Evolutionary conservation across 2,797 vertebrate genomes (phyloP).

Genomic region (Schizopygopsis malacanthus): DNA sequence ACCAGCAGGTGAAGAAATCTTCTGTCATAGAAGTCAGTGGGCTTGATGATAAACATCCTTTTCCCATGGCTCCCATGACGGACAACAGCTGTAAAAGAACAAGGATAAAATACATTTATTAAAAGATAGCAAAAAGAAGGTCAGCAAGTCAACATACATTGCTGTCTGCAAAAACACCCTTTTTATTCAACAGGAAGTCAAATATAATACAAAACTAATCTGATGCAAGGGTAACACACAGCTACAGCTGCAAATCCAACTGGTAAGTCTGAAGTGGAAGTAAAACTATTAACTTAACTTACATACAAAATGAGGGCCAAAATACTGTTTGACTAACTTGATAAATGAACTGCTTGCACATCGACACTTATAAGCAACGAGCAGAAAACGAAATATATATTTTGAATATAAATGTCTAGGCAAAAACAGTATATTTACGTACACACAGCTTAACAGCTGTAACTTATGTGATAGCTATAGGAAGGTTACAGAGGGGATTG

Average conservation of each 20-base stretch:
- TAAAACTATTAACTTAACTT: no score
- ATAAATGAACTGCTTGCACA: not conserved
- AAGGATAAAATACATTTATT: not conserved
- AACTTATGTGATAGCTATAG: not conserved
- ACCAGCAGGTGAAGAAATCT: slow-evolving; percentile 89
- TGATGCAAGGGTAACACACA: not conserved
- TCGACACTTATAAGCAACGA: not conserved
- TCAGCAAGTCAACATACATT: not conserved
- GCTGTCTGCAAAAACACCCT: not conserved
- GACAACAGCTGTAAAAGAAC: slow-evolving; percentile 81
- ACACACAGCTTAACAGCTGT: not conserved
- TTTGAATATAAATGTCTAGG: not conserved
- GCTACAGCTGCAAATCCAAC: not conserved
- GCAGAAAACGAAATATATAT: not conserved
- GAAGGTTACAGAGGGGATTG: not conserved
- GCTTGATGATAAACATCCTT: slow-evolving; percentile 86
- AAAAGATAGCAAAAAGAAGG: not conserved
- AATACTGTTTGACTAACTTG: not conserved
- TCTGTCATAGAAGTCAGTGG: slow-evolving; percentile 85
- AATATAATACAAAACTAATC: not conserved
- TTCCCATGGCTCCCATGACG: slow-evolving; percentile 87
- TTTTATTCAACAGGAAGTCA: slow-evolving; percentile 2
- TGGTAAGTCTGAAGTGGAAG: not conserved
- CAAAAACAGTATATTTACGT: not conserved
- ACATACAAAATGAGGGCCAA: not conserved